phyloP scores from a whole-genome alignment of 2,797 vertebrate species.

The Aldrovandia affinis region DNA sequence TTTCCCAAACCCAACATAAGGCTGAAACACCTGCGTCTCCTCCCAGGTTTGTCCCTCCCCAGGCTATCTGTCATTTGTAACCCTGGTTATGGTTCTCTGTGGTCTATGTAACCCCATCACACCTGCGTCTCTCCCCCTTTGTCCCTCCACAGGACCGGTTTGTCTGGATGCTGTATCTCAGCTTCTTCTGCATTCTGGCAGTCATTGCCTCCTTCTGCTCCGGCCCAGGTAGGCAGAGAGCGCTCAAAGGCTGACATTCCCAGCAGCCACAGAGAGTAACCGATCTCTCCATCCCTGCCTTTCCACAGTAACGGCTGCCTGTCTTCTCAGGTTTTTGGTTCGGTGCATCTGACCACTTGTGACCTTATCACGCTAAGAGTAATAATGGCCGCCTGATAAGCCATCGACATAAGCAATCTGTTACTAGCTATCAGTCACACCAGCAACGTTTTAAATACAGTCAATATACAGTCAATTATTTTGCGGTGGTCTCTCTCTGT shows the following conservation, averaged over 20 bases:
- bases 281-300: not conserved
- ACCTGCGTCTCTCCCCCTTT: not conserved
- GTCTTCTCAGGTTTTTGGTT: not conserved
- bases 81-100: too few species aligned
- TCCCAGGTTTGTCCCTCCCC: too few species aligned
- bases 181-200: conserved; percentile 85
- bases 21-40: too few species aligned
- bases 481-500: not conserved
- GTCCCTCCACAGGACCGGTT: conserved; percentile 65
- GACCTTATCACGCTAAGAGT: not conserved
- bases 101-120: too few species aligned
- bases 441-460: too few species aligned
- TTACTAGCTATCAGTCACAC: not conserved
- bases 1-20: too few species aligned
- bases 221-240: conserved; percentile 85
- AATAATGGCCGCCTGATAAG: too few species aligned
- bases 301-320: not conserved
- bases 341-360: not conserved
- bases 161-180: conserved; percentile 89
- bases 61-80: too few species aligned
- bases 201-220: conserved; percentile 95
- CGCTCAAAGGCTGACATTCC: not conserved
- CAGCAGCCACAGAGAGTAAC: not conserved
- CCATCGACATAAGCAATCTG: too few species aligned
- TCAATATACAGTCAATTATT: not conserved